These are phyloP conservation scores for Ailuropoda melanoleuca DNA, from an alignment of 2,113 vertebrate genomes.

Conservation along the genomic window DNA sequence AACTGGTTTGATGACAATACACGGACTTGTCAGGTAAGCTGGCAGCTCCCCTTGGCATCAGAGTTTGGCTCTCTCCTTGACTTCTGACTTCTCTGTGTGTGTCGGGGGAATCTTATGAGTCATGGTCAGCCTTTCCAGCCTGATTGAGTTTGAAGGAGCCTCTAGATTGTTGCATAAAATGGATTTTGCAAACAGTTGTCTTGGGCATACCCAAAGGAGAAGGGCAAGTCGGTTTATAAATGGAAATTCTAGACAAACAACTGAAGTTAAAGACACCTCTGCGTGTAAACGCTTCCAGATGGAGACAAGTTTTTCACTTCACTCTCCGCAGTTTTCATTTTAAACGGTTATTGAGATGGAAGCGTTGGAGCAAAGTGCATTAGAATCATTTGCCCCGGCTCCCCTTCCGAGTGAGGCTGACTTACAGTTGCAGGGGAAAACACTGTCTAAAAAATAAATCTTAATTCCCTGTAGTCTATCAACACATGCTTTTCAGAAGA, in stretches of 20 bases:
- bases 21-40: not conserved
- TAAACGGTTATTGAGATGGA: constrained; percentile 72
- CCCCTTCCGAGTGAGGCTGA: constrained; percentile 18
- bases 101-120: not conserved
- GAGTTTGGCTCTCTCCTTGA: not conserved
- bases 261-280: constrained; percentile 79
- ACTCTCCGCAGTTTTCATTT: constrained; percentile 72
- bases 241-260: constrained; percentile 81
- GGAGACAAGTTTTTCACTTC: constrained; percentile 79
- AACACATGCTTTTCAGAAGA: constrained; percentile 64
- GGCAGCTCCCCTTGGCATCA: not conserved
- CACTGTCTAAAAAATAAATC: constrained; percentile 53
- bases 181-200: constrained; percentile 69
- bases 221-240: constrained; percentile 74
- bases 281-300: constrained; percentile 84
- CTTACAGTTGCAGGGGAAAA: constrained; percentile 35
- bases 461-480: constrained; percentile 73
- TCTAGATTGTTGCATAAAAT: constrained; percentile 50
- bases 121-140: not conserved
- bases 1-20: not conserved
- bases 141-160: constrained; percentile 27
- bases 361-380: constrained; percentile 49
- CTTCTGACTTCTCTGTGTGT: not conserved
- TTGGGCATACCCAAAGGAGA: constrained; percentile 63
- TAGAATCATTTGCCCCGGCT: constrained; percentile 2